Evolutionary conservation across 2,888 invertebrate species (phyloP), one percentile per base, ranked within the genome.

Genomic region (Caenorhabditis plicata): DNA sequence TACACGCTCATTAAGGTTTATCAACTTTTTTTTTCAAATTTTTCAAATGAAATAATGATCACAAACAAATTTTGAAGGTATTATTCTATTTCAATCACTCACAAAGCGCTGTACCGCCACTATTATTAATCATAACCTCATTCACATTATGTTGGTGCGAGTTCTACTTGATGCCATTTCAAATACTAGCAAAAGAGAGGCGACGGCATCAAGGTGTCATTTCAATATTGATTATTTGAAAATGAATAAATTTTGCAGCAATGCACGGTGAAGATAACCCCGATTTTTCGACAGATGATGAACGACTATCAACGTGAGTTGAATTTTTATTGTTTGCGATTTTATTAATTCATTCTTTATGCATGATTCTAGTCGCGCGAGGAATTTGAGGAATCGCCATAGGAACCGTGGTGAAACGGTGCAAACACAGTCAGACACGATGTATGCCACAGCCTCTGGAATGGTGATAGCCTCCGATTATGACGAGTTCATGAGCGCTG

Each of bases 121-220:
- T 73, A 47, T 52, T 77, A 19, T 54, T 77, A 17, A 64, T 77
- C 11, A 57, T 77, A 11, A 56, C 71, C 1, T 70, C 77, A 3
- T 74, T 77, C 26, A 61, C 64, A 20, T 60, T 73, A 13, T 70
- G 70, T 22, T 77, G 77, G 77, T 68, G 70, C 15, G 75, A 77
- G 51, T 64, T 77, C 32, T 77, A 73, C 62, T 51, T 77, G 26
- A 66, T 77, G 70, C 77, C 77, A 2, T 77, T 75, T 53, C 68
- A 76, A 48, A 74, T 77, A 26, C 51, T 77, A 19, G 62, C 69
- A 8, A 57, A 66, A 20, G 77, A 77, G 48, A 53, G 75, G n/a
- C 45, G 61, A 52, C 41, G 60, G 60, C n/a, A n/a, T n/a, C n/a
- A n/a, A n/a, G n/a, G n/a, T n/a, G n/a, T n/a, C n/a, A n/a, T n/a